phyloP scores from a whole-genome alignment of 2,888 invertebrate species.

The Sphaerophoria taeniata region DNA sequence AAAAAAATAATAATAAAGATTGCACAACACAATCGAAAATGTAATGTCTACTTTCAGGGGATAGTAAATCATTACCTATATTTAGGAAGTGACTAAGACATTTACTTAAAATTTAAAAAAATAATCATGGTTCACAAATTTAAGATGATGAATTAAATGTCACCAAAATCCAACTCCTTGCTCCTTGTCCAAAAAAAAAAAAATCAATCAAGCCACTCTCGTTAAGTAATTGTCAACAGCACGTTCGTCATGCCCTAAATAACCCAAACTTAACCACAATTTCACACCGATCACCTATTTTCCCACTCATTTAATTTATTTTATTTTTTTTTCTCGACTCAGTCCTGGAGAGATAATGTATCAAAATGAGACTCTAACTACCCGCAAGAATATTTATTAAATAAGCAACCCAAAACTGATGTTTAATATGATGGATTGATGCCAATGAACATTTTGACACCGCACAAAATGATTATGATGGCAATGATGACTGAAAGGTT shows the following conservation, averaged over 20 bases:
- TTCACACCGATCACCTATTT: conserved; percentile 25
- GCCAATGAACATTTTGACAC: conserved; percentile 28
- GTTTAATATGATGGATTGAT: conserved; percentile 43
- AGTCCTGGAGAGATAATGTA: background rate
- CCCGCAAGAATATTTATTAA: conserved; percentile 31
- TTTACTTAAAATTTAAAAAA: no score
- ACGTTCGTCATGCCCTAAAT: background rate
- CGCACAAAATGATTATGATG: conserved; percentile 10
- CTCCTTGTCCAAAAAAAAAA: no score
- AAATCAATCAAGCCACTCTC: no score
- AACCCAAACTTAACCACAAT: conserved; percentile 8
- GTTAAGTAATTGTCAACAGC: background rate
- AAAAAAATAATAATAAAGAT: no score
- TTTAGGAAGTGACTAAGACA: no score
- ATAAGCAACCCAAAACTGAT: conserved; percentile 2
- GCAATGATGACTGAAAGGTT: background rate
- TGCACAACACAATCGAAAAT: no score
- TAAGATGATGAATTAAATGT: no score
- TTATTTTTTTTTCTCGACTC: background rate
- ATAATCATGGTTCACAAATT: no score
- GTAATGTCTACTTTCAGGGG: no score
- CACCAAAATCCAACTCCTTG: no score
- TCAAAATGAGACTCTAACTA: conserved; percentile 13
- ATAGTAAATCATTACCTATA: no score
- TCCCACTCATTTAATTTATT: background rate